Percentiles rank a stretch among this genome's conserved stretches.
phyloP scores from a whole-genome alignment of 2,113 vertebrate species.

The Heloderma charlesbogerti region DNA sequence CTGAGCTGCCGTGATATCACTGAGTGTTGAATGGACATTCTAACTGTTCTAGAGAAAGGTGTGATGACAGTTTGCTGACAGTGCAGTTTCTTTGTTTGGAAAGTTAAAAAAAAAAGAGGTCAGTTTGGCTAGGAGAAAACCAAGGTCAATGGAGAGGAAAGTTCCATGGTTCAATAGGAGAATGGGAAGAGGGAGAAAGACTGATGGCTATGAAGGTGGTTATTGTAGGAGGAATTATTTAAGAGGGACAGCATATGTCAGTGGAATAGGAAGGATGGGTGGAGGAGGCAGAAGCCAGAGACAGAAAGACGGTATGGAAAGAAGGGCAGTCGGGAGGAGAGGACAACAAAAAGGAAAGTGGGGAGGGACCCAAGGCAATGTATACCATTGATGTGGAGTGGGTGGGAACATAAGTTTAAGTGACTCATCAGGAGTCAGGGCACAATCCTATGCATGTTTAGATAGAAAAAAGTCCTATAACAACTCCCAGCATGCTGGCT shows the following conservation, averaged over 20 bases:
- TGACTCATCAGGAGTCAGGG: no score
- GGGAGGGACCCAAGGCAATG: no score
- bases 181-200: no score
- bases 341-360: neutral
- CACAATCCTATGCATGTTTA: no score
- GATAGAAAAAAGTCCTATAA: no score
- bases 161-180: neutral
- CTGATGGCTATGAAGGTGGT: neutral
- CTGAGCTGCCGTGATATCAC: neutral
- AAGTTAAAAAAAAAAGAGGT: neutral
- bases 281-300: neutral
- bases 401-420: neutral
- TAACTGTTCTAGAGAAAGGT: neutral
- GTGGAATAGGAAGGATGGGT: neutral
- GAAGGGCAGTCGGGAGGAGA: neutral
- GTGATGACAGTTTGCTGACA: neutral
- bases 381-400: neutral
- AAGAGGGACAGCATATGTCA: neutral
- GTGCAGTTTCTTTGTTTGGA: neutral
- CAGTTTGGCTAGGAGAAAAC: neutral
- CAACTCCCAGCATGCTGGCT: no score
- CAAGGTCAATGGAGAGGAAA: neutral
- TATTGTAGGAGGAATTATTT: neutral
- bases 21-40: neutral
- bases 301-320: neutral